A percentile compares a stretch with the other conserved stretches of the same genome.
phyloP scores from a whole-genome alignment of 2,888 invertebrate genomes.

The Amaurobius ferox region DNA sequence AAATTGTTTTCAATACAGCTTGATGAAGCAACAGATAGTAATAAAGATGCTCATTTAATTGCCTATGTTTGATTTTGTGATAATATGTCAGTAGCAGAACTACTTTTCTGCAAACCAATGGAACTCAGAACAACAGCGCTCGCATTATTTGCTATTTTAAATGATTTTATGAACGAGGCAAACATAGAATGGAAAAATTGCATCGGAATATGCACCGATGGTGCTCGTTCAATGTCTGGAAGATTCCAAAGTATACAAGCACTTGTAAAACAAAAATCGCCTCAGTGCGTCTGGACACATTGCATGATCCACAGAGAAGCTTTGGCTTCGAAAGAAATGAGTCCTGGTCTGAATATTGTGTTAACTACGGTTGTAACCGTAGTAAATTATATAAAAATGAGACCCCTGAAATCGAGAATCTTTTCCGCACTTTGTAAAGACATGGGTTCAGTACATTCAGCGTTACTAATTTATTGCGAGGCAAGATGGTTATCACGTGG shows the following conservation, averaged over 20 bases:
- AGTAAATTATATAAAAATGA: slow-evolving; percentile 39
- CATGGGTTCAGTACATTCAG: neutral
- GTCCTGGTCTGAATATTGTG: slow-evolving; percentile 35
- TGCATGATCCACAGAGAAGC: slow-evolving; percentile 40
- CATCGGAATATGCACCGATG: too few relatives aligned
- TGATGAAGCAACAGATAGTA: slow-evolving; percentile 30
- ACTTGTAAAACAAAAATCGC: slow-evolving; percentile 4
- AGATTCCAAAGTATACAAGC: slow-evolving; percentile 10
- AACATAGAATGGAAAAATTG: too few relatives aligned
- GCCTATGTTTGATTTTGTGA: slow-evolving; percentile 36
- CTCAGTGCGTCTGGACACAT: slow-evolving; percentile 10
- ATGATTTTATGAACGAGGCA: too few relatives aligned
- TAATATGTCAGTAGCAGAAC: slow-evolving; percentile 29
- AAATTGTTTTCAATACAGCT: slow-evolving; percentile 26
- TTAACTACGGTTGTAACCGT: slow-evolving; percentile 28
- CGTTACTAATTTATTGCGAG: slow-evolving; percentile 14
- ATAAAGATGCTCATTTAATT: slow-evolving; percentile 35
- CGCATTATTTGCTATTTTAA: too few relatives aligned
- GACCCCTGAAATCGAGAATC: slow-evolving; percentile 24
- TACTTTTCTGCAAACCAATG: too few relatives aligned
- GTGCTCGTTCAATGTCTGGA: neutral
- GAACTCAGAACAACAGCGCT: too few relatives aligned
- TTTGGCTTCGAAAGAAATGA: slow-evolving; percentile 28
- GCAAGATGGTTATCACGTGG: slow-evolving; percentile 8
- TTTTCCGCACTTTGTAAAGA: slow-evolving; percentile 6